phyloP scores from a whole-genome alignment of 2,888 invertebrate species.

The Scaeva pyrastri region DNA sequence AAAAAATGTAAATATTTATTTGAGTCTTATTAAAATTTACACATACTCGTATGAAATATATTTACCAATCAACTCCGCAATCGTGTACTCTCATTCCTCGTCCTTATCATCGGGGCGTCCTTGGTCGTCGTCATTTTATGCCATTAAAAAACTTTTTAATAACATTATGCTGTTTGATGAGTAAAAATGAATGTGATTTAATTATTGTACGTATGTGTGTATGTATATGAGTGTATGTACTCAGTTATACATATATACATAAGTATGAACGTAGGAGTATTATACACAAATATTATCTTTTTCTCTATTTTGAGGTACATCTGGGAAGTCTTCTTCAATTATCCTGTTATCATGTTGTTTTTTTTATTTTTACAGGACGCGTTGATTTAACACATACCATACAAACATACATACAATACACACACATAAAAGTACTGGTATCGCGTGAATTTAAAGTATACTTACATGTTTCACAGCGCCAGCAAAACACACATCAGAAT shows the following conservation, averaged over 20 bases:
- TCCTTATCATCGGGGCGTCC: no score
- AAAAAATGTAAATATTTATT: no score
- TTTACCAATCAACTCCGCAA: no score
- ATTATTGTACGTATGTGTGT: constrained; percentile 11
- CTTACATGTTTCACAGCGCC: neutral
- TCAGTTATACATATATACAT: no score
- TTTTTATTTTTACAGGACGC: constrained; percentile 1
- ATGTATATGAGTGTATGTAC: no score
- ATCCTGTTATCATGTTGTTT: constrained; percentile 42
- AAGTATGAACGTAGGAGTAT: no score
- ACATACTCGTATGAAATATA: no score
- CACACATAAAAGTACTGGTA: no score
- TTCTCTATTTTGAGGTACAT: constrained; percentile 16
- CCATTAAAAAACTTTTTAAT: constrained; percentile 38
- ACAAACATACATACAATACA: no score
- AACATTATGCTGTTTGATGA: constrained; percentile 56
- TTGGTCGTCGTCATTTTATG: neutral
- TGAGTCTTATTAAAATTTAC: no score
- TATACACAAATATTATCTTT: constrained; percentile 26
- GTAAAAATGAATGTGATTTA: constrained; percentile 47
- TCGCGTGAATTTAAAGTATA: constrained; percentile 8
- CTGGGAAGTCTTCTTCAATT: constrained; percentile 48
- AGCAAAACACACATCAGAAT: constrained; percentile 34
- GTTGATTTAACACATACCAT: constrained; percentile 36
- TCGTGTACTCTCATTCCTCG: no score